phyloP scores from a whole-genome alignment of 2,113 vertebrate genomes.

The Poeciliopsis turrubarensis region DNA sequence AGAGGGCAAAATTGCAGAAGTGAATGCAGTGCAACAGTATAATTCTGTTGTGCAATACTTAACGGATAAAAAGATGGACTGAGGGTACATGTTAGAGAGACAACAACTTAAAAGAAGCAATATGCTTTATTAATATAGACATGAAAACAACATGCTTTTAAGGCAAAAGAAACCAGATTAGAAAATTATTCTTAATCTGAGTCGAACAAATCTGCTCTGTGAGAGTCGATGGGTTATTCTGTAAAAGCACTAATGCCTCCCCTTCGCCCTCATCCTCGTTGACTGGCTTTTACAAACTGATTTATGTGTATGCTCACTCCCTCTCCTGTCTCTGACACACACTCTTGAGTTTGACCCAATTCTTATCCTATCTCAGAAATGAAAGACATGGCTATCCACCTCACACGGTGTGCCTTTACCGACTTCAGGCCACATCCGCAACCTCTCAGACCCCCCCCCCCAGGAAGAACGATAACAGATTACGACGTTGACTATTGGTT shows the following conservation, averaged over 20 bases:
- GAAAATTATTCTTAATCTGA: slow-evolving; percentile 12
- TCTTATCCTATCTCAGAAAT: slow-evolving; percentile 58
- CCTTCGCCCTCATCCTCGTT: slow-evolving; percentile 18
- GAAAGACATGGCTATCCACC: slow-evolving; percentile 35
- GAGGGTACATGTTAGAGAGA: background rate
- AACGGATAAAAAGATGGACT: background rate
- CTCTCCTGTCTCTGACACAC: slow-evolving; percentile 56
- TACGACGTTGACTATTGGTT: background rate
- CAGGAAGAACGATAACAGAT: background rate
- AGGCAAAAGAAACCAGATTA: slow-evolving; percentile 16
- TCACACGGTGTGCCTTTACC: slow-evolving; percentile 8
- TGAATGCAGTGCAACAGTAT: background rate
- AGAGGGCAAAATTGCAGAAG: slow-evolving; percentile 1
- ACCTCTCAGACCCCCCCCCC: slow-evolving; percentile 4
- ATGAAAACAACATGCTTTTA: background rate
- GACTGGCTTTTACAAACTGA: slow-evolving; percentile 55
- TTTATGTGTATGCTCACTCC: slow-evolving; percentile 41
- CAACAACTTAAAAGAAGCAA: background rate
- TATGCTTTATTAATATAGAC: slow-evolving; percentile 1
- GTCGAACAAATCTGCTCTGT: slow-evolving; percentile 23
- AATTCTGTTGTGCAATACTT: background rate
- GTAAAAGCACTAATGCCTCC: slow-evolving; percentile 51
- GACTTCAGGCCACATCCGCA: background rate
- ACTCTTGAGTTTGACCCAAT: slow-evolving; percentile 70
- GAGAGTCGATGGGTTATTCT: slow-evolving; percentile 51